Evolutionary conservation across 2,797 vertebrate genomes (phyloP).

Genomic region (Phrynocephalus guinanensis): DNA sequence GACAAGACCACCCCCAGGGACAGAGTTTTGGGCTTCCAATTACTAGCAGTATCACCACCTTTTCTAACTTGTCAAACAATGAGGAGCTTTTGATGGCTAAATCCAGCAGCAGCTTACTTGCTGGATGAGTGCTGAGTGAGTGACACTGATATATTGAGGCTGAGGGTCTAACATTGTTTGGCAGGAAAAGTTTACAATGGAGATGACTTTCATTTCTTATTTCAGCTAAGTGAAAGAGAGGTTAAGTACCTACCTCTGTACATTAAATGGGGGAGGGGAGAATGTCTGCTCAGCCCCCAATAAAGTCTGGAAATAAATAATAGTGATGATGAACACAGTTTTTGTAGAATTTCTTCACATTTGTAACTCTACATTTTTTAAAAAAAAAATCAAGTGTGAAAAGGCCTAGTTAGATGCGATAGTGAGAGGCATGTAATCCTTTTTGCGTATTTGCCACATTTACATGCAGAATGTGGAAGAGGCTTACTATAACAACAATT

Average conservation of each 20-base stretch:
- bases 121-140: conserved; percentile 71
- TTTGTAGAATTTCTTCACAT: conserved; percentile 8
- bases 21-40: conserved; percentile 74
- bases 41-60: conserved; percentile 67
- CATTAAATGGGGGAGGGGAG: background rate
- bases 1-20: conserved; percentile 76
- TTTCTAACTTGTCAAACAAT: conserved; percentile 70
- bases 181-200: conserved; percentile 74
- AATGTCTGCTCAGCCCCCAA: conserved; percentile 5
- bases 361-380: background rate
- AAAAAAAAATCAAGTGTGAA: background rate
- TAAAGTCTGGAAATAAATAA: background rate
- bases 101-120: conserved; percentile 72
- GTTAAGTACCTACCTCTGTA: conserved; percentile 18
- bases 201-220: conserved; percentile 71
- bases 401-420: background rate
- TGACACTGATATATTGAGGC: conserved; percentile 71
- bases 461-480: background rate
- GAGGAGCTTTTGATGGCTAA: conserved; percentile 76
- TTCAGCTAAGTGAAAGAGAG: conserved; percentile 49
- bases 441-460: background rate
- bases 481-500: background rate
- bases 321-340: background rate
- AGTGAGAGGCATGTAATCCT: background rate
- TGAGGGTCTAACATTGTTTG: conserved; percentile 71